Evolutionary conservation across 2,797 vertebrate genomes (phyloP).

Genomic region (Hypotaenidia philippensis): DNA sequence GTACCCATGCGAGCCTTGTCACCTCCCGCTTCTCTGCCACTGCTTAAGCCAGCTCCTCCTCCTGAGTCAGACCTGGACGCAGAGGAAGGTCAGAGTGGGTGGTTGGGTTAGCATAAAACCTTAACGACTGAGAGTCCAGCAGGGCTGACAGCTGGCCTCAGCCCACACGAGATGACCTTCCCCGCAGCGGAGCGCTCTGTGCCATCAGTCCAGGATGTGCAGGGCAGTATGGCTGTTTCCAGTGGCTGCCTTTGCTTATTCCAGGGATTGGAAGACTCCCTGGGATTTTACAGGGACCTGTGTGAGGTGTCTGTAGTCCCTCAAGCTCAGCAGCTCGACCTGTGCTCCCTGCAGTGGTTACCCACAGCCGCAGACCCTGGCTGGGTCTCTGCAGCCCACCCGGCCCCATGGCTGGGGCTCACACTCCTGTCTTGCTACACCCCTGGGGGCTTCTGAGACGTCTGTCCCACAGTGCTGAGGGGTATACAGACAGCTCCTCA

Average conservation of each 20-base stretch:
- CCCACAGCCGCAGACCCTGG: background rate
- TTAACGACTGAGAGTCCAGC: background rate
- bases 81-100: background rate
- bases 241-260: background rate
- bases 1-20: background rate
- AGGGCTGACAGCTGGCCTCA: background rate
- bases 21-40: background rate
- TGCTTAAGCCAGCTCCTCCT: background rate
- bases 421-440: background rate
- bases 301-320: background rate
- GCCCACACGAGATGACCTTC: background rate
- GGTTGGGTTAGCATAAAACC: background rate
- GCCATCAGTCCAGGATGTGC: background rate
- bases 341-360: background rate
- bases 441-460: accelerated
- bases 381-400: background rate
- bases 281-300: background rate
- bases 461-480: background rate
- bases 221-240: background rate
- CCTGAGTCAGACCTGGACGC: background rate
- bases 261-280: background rate
- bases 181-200: background rate
- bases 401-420: background rate
- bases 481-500: background rate
- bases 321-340: background rate